These are phyloP conservation scores for Okapia johnstoni DNA, from an alignment of 2,113 vertebrate genomes.

Conservation along the genomic window DNA sequence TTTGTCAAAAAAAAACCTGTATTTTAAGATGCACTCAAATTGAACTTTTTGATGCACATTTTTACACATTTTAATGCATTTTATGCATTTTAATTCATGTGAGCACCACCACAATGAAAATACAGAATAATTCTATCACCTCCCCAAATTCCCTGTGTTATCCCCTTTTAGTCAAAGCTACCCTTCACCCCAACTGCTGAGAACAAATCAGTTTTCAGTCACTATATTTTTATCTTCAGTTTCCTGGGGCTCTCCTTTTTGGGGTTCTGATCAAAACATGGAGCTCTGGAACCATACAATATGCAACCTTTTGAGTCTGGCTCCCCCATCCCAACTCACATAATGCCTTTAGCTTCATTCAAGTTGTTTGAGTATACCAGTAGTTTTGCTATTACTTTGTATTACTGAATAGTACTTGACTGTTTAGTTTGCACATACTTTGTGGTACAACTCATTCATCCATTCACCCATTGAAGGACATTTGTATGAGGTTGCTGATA, in stretches of 20 bases:
- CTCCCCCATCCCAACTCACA: no score
- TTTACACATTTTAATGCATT: not conserved
- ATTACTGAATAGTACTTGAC: not conserved
- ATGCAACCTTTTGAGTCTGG: not conserved
- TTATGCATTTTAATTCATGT: not conserved
- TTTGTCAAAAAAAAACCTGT: not conserved
- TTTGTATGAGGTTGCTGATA: not conserved
- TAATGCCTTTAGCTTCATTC: not conserved
- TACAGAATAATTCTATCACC: not conserved
- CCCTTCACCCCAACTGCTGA: not conserved
- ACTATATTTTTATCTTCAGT: not conserved
- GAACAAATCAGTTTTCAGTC: not conserved
- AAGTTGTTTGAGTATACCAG: not conserved
- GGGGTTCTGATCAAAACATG: not conserved
- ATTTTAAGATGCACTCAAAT: not conserved
- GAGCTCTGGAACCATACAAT: not conserved
- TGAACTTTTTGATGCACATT: not conserved
- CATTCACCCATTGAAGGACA: not conserved
- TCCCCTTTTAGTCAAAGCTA: not conserved
- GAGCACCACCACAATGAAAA: not conserved
- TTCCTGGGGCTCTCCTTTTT: not conserved
- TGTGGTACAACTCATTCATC: not conserved
- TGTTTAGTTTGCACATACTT: not conserved
- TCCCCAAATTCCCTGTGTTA: not conserved
- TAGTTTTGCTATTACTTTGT: not conserved